A percentile compares a stretch with the other conserved stretches of the same genome.
Evolutionary conservation across 92 coral and sea anemone species (phyloP).

Genomic region (Epizoanthus ramosus): DNA sequence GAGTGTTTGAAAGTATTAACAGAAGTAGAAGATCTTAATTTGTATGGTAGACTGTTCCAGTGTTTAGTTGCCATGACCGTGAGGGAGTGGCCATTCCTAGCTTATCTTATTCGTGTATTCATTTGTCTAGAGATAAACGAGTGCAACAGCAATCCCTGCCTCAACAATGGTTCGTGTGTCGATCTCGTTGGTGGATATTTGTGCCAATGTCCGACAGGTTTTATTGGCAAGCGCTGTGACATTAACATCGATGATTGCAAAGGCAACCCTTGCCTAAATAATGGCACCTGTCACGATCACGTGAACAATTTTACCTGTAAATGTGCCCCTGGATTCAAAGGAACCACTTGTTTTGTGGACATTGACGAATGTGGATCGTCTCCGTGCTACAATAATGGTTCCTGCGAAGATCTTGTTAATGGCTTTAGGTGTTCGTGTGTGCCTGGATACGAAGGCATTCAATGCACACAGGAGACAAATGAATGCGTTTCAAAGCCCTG

Average conservation of each 20-base stretch:
- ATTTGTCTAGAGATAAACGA: constrained; percentile 50
- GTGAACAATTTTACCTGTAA: constrained; percentile 56
- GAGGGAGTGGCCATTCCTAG: too few species aligned
- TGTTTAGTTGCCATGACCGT: too few species aligned
- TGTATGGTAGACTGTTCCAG: too few species aligned
- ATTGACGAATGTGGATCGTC: constrained; percentile 53
- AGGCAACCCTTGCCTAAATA: constrained; percentile 64
- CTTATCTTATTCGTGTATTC: neutral
- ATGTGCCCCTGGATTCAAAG: constrained; percentile 65
- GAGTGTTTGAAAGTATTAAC: too few species aligned
- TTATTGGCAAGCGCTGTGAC: constrained; percentile 55
- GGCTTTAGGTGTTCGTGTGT: constrained; percentile 46
- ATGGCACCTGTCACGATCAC: constrained; percentile 65
- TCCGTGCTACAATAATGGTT: constrained; percentile 56
- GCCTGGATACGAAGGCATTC: constrained; percentile 40
- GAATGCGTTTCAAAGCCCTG: constrained; percentile 56
- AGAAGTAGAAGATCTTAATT: too few species aligned
- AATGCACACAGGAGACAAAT: constrained; percentile 47
- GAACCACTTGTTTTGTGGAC: constrained; percentile 59
- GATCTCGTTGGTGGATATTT: constrained; percentile 50
- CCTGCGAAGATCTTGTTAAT: constrained; percentile 39
- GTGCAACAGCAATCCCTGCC: constrained; percentile 60
- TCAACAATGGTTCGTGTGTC: constrained; percentile 51
- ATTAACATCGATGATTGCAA: constrained; percentile 54
- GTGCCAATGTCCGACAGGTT: constrained; percentile 55